phyloP scores from a whole-genome alignment of 2,888 invertebrate genomes.

The Drosophila suboccidentalis region DNA sequence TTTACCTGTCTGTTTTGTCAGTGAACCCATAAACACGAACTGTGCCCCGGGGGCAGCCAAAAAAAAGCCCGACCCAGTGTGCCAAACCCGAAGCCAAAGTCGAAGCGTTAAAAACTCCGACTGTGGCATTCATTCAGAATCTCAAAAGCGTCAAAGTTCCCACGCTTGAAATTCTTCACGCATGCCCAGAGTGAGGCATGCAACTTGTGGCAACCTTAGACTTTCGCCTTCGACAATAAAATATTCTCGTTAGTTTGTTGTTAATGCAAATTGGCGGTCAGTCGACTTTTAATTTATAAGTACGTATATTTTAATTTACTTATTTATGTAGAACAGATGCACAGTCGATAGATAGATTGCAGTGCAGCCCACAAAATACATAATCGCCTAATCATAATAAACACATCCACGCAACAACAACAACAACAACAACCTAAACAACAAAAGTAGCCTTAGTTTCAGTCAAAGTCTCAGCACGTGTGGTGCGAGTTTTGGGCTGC shows the following conservation, averaged over 20 bases:
- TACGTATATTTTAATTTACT: constrained; percentile 30
- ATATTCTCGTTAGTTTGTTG: constrained; percentile 22
- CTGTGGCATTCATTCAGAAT: constrained; percentile 69
- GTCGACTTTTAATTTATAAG: constrained; percentile 46
- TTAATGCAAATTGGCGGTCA: constrained; percentile 60
- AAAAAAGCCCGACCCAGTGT: constrained; percentile 20
- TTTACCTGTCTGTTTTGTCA: constrained; percentile 77
- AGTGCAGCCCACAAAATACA: constrained; percentile 50
- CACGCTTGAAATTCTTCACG: constrained; percentile 77
- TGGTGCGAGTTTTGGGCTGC: constrained; percentile 68
- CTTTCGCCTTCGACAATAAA: constrained; percentile 64
- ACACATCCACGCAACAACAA: constrained; percentile 57
- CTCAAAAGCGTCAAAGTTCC: constrained; percentile 53
- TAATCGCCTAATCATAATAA: constrained; percentile 76
- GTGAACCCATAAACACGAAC: constrained; percentile 73
- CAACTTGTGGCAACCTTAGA: constrained; percentile 48
- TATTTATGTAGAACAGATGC: constrained; percentile 71
- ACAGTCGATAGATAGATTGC: constrained; percentile 35
- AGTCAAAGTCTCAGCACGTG: constrained; percentile 66
- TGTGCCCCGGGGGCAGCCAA: constrained; percentile 58
- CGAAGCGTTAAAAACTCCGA: constrained; percentile 18
- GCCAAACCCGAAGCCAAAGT: constrained; percentile 18
- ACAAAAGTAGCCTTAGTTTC: constrained; percentile 9
- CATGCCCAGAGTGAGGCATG: constrained; percentile 57
- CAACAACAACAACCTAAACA: constrained; percentile 4